phyloP scores from a whole-genome alignment of 1,140 invertebrate species.

The Venturia canescens region DNA sequence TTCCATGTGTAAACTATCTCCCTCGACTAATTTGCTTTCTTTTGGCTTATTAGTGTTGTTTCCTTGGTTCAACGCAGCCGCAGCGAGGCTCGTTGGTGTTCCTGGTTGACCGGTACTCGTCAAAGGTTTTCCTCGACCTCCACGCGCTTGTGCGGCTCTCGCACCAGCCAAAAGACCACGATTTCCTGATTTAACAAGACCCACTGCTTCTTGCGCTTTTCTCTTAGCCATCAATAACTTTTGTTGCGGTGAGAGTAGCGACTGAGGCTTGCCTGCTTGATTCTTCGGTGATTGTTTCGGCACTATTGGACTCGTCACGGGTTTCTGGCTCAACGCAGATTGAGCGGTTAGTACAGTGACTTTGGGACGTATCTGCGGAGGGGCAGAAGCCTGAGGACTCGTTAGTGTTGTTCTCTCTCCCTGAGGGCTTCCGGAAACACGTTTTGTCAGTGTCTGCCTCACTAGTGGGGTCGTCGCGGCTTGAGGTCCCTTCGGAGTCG shows the following conservation, averaged over 20 bases:
- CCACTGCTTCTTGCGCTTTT: conserved; percentile 72
- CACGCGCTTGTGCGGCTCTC: conserved; percentile 46
- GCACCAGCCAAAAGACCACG: conserved; percentile 61
- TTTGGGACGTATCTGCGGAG: conserved; percentile 66
- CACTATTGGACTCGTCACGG: conserved; percentile 38
- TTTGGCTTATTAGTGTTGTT: conserved; percentile 59
- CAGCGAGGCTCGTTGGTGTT: background rate
- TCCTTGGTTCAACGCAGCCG: background rate
- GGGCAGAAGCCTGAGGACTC: conserved; percentile 46
- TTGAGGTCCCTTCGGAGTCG: conserved; percentile 62
- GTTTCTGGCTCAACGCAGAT: conserved; percentile 47
- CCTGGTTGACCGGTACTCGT: background rate
- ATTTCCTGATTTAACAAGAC: conserved; percentile 60
- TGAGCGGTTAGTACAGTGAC: conserved; percentile 55
- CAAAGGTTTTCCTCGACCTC: conserved; percentile 43
- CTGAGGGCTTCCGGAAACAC: conserved; percentile 58
- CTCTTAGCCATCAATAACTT: conserved; percentile 74
- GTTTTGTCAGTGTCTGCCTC: conserved; percentile 67
- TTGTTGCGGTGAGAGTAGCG: conserved; percentile 72
- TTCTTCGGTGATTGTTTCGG: conserved; percentile 66
- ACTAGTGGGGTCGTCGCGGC: conserved; percentile 48
- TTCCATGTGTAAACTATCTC: conserved; percentile 75
- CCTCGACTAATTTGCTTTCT: conserved; percentile 74
- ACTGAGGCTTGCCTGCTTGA: conserved; percentile 63
- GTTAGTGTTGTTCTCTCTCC: conserved; percentile 6